phyloP scores from a whole-genome alignment of 35 echinoderm and acorn worm species.

The Acanthaster planci region DNA sequence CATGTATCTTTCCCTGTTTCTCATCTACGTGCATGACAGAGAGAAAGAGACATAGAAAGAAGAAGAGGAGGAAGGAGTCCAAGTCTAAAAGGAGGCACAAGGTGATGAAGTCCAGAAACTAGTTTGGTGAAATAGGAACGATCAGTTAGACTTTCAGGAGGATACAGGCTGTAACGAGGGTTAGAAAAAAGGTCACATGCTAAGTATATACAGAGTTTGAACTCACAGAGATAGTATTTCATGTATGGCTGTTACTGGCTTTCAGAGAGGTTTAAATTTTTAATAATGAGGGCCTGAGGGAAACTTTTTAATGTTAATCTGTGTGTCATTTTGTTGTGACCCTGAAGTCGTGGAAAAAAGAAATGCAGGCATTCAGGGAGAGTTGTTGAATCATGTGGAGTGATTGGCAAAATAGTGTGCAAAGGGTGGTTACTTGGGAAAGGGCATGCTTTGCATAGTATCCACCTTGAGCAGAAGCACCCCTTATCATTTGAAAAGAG shows the following conservation, averaged over 20 bases:
- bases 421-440: too few relatives aligned
- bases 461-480: too few relatives aligned
- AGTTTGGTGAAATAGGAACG: not conserved
- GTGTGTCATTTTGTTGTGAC: too few relatives aligned
- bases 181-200: not conserved
- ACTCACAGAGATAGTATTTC: not conserved
- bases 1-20: too few relatives aligned
- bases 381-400: too few relatives aligned
- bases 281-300: too few relatives aligned
- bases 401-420: too few relatives aligned
- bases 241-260: not conserved
- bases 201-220: not conserved
- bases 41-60: constrained; percentile 23
- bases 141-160: not conserved
- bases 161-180: not conserved
- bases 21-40: not conserved
- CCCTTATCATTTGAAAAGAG: too few relatives aligned
- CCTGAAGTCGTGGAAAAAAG: too few relatives aligned
- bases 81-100: constrained; percentile 9
- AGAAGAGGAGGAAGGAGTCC: constrained; percentile 3
- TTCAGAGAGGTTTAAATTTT: not conserved
- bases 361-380: too few relatives aligned
- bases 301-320: too few relatives aligned
- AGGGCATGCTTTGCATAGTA: too few relatives aligned
- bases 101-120: not conserved